A percentile compares a stretch with the other conserved stretches of the same genome.
Conservation (phyloP, 2,888 invertebrate genomes). For the Ryuthela nishihirai region DNA sequence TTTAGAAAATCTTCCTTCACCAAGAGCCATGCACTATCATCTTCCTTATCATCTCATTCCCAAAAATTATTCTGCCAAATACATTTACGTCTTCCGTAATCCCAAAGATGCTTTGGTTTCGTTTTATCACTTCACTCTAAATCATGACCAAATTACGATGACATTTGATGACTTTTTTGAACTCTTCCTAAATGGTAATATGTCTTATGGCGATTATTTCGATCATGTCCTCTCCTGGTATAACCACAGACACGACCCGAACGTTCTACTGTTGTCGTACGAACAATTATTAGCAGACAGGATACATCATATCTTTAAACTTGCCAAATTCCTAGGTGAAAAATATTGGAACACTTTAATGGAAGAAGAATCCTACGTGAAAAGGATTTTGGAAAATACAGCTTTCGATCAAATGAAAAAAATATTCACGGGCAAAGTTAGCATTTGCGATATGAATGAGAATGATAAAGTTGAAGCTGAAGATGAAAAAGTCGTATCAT, state of each 20-base stretch:
- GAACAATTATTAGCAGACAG: conserved; percentile 50
- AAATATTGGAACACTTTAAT: conserved; percentile 14
- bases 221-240: conserved; percentile 38
- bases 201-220: conserved; percentile 42
- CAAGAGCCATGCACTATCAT: conserved; percentile 32
- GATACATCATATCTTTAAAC: conserved; percentile 30
- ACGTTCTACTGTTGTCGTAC: conserved; percentile 50
- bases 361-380: conserved; percentile 7
- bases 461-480: too few species aligned
- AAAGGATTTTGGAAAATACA: not conserved
- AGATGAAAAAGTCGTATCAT: too few species aligned
- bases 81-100: conserved; percentile 53
- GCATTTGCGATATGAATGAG: too few species aligned
- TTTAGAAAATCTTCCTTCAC: conserved; percentile 12
- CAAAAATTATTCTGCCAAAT: conserved; percentile 28
- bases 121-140: conserved; percentile 46
- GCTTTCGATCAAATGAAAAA: conserved; percentile 1
- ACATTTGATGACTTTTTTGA: conserved; percentile 49
- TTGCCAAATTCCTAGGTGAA: conserved; percentile 42
- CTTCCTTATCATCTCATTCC: conserved; percentile 30
- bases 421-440: too few species aligned
- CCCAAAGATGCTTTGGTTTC: conserved; percentile 54
- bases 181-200: conserved; percentile 49
- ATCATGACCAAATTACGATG: not conserved
- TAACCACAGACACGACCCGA: conserved; percentile 43